Percentiles rank a stretch among this genome's conserved stretches.
These are phyloP conservation scores for Muntiacus muntjak DNA, from an alignment of 2,113 vertebrate genomes.

Conservation along the genomic window DNA sequence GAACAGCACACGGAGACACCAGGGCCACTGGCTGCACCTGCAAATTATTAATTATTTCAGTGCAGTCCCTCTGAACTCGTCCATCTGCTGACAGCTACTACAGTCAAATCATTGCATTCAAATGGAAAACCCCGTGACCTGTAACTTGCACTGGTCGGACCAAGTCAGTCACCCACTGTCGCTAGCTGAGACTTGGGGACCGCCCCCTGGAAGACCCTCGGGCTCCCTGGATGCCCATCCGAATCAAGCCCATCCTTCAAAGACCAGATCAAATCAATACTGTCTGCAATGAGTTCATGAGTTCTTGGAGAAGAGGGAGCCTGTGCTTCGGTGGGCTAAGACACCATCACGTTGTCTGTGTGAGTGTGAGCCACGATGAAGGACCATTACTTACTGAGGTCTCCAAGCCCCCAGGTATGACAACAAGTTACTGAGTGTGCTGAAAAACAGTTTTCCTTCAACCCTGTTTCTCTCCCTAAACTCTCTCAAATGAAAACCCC, in stretches of 20 bases:
- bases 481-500: not conserved
- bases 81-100: constrained; percentile 44
- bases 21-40: not conserved
- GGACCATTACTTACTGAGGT: not conserved
- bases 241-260: not conserved
- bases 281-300: not conserved
- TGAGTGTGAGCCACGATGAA: not conserved
- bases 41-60: constrained; percentile 34
- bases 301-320: not conserved
- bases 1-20: not conserved
- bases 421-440: not conserved
- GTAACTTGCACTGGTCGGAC: not conserved
- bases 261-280: not conserved
- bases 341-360: fast-evolving
- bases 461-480: not conserved
- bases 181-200: not conserved
- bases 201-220: not conserved
- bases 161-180: not conserved
- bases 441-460: not conserved
- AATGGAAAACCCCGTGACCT: constrained; percentile 42
- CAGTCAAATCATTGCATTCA: constrained; percentile 10
- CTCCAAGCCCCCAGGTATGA: not conserved
- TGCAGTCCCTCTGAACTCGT: not conserved
- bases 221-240: not conserved
- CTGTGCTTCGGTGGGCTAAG: not conserved